Base-by-base conservation (phyloP, 2,113 vertebrate species). In the Mus musculus region DNA sequence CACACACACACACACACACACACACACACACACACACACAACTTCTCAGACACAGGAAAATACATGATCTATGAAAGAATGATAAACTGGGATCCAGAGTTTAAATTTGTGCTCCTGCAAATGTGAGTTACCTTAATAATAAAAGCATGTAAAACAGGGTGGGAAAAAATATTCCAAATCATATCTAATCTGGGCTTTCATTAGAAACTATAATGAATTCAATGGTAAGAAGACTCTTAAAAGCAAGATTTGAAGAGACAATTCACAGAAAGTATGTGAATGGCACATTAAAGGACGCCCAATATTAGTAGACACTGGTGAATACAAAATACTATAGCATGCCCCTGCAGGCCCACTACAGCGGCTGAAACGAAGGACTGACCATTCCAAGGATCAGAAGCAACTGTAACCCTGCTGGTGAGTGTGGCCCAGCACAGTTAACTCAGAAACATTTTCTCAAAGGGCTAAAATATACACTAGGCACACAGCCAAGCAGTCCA, bases 201-300 rank as follows among this genome's bases (percentile, higher is more conserved):
- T 46, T 39, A 46, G 49, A 90, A 85, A 39, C 36, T 24, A 76
- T 76, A 69, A 71, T 56, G 12, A 92, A 93, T 22, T 78, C 72
- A 75, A 54, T 49, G 73, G 61, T 36, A 89, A 92, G 39, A 86
- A 92, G 19, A 81, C n/a, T 6, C 61, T 93, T 88, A 78, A 96
- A 95, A 88, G 7, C 93, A 96, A 77, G 78, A 75, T 86, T 95
- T 76, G 39, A 76, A 76, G 20, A 91, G 28, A 72, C 16, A 93
- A 84, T 20, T 84, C 54, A 80, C n/a, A 71, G 46, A 75, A 76
- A 22, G 39, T 76, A 75, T 75, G n/a, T 42, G 72, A 39, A 24
- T 75, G 20, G n/a, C 88, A 63, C 26, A 78, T 67, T 42, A 92
- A 93, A 73, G n/a, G n/a, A 73, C n/a, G 39, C 9, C n/a, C 71